A percentile compares a stretch with the other conserved stretches of the same genome.
These are phyloP conservation scores for Lacerta agilis DNA, from an alignment of 2,797 vertebrate species.

Conservation along the genomic window DNA sequence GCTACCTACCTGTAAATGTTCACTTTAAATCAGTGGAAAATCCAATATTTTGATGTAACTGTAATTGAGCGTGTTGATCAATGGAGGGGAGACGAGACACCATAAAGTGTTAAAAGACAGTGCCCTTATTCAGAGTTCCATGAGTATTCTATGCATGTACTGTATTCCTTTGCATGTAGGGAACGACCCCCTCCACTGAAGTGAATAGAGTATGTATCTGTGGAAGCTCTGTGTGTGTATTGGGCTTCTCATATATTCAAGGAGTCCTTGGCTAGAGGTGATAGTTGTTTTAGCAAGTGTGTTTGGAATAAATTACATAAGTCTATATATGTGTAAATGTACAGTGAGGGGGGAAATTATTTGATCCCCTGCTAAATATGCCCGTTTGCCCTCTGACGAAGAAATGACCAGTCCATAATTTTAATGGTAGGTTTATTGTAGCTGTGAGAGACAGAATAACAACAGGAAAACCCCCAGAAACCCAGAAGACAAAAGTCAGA, in stretches of 20 bases:
- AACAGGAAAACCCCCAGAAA: too few relatives aligned
- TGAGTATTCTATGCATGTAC: background rate
- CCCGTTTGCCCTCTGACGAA: too few relatives aligned
- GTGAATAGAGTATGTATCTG: background rate
- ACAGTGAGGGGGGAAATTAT: too few relatives aligned
- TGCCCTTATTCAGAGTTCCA: background rate
- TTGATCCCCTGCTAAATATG: too few relatives aligned
- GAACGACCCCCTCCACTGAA: background rate
- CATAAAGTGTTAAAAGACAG: background rate
- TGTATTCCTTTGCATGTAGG: background rate
- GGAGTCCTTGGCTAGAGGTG: too few relatives aligned
- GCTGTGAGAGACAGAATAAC: too few relatives aligned
- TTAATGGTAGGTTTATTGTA: too few relatives aligned
- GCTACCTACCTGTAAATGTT: too few relatives aligned
- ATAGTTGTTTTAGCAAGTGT: too few relatives aligned
- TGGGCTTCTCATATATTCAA: background rate
- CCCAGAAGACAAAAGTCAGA: too few relatives aligned
- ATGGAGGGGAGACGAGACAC: background rate
- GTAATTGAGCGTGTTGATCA: background rate
- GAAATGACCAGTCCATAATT: too few relatives aligned
- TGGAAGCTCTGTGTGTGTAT: background rate
- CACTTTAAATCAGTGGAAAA: background rate
- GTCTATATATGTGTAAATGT: background rate
- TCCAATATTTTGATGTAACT: background rate
- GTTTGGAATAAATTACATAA: background rate